Percentiles rank a stretch among this genome's conserved stretches.
These are phyloP conservation scores for Liposcelis brunnea DNA, from an alignment of 2,888 invertebrate species.

Conservation along the genomic window DNA sequence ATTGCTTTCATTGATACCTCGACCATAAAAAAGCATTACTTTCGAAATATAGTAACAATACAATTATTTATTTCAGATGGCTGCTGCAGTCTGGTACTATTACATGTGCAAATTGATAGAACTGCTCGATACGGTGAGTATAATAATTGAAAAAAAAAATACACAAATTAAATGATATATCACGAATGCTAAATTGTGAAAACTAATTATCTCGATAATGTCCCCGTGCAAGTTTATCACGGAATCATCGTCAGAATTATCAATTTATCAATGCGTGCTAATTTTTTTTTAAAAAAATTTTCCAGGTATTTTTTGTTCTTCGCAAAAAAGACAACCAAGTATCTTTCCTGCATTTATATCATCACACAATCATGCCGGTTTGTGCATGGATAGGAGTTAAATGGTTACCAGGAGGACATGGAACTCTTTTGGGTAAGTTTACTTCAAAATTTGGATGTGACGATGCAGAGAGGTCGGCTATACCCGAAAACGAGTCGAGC, in stretches of 20 bases:
- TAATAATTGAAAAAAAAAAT: too few relatives aligned
- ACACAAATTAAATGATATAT: too few relatives aligned
- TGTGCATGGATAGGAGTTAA: slow-evolving; percentile 17
- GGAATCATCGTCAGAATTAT: too few relatives aligned
- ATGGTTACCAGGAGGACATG: slow-evolving; percentile 17
- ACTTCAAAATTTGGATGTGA: not conserved
- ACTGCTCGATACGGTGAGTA: slow-evolving; percentile 29
- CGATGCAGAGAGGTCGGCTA: too few relatives aligned
- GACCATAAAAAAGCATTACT: too few relatives aligned
- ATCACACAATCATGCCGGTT: slow-evolving; percentile 18
- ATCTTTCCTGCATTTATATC: slow-evolving; percentile 17
- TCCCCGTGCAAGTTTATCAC: too few relatives aligned
- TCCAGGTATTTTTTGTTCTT: slow-evolving; percentile 9
- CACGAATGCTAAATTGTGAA: too few relatives aligned
- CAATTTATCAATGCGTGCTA: too few relatives aligned
- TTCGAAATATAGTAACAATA: too few relatives aligned
- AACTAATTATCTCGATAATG: too few relatives aligned
- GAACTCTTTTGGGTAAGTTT: slow-evolving; percentile 12
- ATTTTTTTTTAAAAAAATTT: not conserved
- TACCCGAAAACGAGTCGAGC: too few relatives aligned
- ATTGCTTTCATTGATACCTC: too few relatives aligned
- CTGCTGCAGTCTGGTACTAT: slow-evolving; percentile 21
- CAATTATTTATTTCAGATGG: slow-evolving; percentile 15
- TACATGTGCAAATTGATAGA: slow-evolving; percentile 33
- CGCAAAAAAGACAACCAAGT: slow-evolving; percentile 15